These are phyloP conservation scores for Ariolimax columbianus DNA, from an alignment of 2,888 invertebrate genomes.

Conservation along the genomic window DNA sequence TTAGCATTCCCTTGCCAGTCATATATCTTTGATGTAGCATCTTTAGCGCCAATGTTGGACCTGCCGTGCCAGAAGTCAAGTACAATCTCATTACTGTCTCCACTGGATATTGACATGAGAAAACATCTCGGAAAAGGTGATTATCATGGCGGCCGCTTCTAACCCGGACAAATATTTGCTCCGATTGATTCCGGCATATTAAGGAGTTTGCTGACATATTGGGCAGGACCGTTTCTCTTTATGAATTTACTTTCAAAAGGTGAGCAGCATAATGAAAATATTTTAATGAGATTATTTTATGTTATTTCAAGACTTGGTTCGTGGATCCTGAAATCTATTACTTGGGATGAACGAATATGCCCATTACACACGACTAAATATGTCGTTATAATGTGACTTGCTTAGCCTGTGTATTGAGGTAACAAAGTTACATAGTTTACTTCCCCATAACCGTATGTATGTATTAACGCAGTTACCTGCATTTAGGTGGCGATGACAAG, in stretches of 20 bases:
- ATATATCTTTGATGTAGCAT: slow-evolving; percentile 19
- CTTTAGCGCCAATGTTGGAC: not conserved
- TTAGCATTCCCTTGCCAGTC: not conserved
- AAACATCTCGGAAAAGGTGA: slow-evolving; percentile 30
- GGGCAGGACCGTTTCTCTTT: not conserved
- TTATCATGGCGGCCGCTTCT: slow-evolving; percentile 9
- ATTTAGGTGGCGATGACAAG: no score
- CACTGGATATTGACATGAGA: slow-evolving; percentile 28
- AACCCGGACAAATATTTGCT: slow-evolving; percentile 26
- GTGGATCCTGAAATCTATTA: no score
- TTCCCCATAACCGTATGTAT: no score
- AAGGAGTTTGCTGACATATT: not conserved
- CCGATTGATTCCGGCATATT: slow-evolving; percentile 16
- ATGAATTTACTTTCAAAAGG: not conserved
- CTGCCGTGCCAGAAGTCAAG: slow-evolving; percentile 17
- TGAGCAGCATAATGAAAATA: not conserved
- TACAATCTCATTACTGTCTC: slow-evolving; percentile 37
- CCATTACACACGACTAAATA: not conserved
- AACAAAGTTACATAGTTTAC: no score
- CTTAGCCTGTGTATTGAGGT: no score
- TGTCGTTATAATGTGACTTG: no score
- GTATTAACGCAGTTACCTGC: no score
- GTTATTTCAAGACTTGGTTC: not conserved
- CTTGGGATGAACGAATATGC: no score
- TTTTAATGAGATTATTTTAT: not conserved